phyloP scores from a whole-genome alignment of 1,140 invertebrate species.

The Micrasema longulum region DNA sequence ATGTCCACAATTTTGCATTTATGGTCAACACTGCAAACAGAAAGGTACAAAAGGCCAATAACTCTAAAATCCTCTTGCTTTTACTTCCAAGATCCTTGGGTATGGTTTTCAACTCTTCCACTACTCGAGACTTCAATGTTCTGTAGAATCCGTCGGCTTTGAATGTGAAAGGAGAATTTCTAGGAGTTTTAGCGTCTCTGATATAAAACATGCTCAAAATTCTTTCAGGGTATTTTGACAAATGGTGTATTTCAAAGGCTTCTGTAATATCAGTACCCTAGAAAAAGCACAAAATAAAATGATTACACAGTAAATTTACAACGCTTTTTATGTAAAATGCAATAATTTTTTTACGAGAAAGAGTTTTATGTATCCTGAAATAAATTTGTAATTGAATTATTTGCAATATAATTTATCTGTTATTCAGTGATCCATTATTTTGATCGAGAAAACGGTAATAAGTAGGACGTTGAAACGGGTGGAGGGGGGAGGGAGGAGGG shows the following conservation, averaged over 20 bases:
- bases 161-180: constrained; percentile 77
- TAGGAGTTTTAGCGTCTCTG: constrained; percentile 66
- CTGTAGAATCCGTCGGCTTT: constrained; percentile 77
- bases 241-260: constrained; percentile 77
- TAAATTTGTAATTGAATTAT: no score
- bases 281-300: constrained; percentile 48
- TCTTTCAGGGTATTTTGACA: constrained; percentile 66
- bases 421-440: background rate
- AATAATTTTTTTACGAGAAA: no score
- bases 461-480: no score
- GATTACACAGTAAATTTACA: no score
- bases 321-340: no score
- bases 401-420: background rate
- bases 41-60: constrained; percentile 24
- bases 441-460: no score
- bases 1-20: background rate
- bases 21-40: constrained; percentile 27
- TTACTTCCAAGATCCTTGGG: constrained; percentile 50
- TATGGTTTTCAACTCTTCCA: constrained; percentile 65
- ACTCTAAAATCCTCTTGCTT: constrained; percentile 44
- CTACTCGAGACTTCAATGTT: constrained; percentile 72
- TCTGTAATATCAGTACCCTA: constrained; percentile 83
- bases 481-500: no score
- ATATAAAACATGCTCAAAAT: constrained; percentile 74
- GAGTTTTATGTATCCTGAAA: no score